Evolutionary conservation across 2,797 vertebrate species (phyloP), one percentile per base, ranked within the genome.

Genomic region (Pseudotriccus pelzelni): DNA sequence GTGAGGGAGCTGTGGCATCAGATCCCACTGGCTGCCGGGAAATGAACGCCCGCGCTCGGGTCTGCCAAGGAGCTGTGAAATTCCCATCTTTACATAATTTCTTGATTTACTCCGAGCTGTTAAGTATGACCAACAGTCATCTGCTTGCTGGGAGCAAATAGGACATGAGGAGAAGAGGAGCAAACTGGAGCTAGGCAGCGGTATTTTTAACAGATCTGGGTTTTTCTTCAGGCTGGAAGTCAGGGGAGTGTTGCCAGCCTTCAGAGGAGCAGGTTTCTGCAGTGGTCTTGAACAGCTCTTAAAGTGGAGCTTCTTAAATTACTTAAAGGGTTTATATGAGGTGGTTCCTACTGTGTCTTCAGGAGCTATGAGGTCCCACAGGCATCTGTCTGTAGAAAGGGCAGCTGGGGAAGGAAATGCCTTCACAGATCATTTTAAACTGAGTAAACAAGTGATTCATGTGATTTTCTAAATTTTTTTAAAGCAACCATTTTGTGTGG

Each of bases 111-210:
- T 75, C 2, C 3, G 70, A 94, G 50, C 91, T 88, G 91, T 88
- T 83, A 94, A 91, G 94, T 86, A 93, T 95, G 95, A 91, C 94
- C 94, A 94, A 88, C 62, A 94, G 93, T 96, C 94, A 94, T 94
- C 83, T 91, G 90, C 66, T 94, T 91, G 95, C 85, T 0, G 3
- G 62, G 69, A 94, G 87, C 96, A 94, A 93, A 78, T 58, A 78
- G 90, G 77, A 78, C 94, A 34, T 37, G 10, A 11, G 93, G 79
- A 68, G 49, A 52, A 86, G 82, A 66, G 44, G 79, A 77, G 75
- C 49, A 22, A 75, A 49, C 34, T 20, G 10, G 72, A 89, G 64
- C 44, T 46, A 83, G 78, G 93, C 87, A 89, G 89, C n/a, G 46
- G 21, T 74, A 66, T 93, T 92, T 96, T 91, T 83, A 73, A 92